Percentiles rank a stretch among this genome's conserved stretches.
Conservation (phyloP, 2,113 vertebrate species). For the Aspiorhynchus laticeps region DNA sequence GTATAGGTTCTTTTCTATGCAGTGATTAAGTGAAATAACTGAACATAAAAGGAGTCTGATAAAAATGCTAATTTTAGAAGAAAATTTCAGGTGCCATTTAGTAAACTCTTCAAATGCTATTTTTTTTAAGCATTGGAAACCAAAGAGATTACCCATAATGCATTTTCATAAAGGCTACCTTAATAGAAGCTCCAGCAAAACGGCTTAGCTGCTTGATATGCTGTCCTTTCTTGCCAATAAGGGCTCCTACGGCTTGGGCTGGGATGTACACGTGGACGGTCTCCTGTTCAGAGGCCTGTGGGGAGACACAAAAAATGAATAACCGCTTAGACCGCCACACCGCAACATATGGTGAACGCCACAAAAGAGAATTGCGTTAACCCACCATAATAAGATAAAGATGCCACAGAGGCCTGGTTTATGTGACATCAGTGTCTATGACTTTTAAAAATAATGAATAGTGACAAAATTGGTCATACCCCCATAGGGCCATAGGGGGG, state of each 20-base stretch:
- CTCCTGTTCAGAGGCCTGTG: constrained; percentile 90
- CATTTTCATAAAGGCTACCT: constrained; percentile 73
- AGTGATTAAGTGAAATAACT: too few relatives aligned
- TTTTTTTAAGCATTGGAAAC: background rate
- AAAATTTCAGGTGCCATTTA: too few relatives aligned
- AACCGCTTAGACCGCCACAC: background rate
- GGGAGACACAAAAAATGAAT: background rate
- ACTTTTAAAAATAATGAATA: background rate
- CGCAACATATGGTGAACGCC: background rate
- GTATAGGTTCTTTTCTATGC: too few relatives aligned
- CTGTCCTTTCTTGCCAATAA: constrained; percentile 96
- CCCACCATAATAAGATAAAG: background rate
- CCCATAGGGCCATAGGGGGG: constrained; percentile 89
- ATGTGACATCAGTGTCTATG: background rate
- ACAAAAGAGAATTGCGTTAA: background rate
- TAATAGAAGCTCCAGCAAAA: constrained; percentile 94
- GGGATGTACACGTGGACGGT: constrained; percentile 95
- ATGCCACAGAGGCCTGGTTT: background rate
- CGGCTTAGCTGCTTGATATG: constrained; percentile 97
- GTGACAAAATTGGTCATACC: constrained; percentile 69
- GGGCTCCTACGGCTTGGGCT: constrained; percentile 91
- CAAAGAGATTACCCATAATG: background rate
- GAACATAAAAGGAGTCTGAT: too few relatives aligned
- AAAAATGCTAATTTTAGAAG: too few relatives aligned
- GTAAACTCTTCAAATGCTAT: too few relatives aligned